Evolutionary conservation across 2,797 vertebrate genomes (phyloP), one percentile per base, ranked within the genome.

Genomic region (Heliangelus exortis): DNA sequence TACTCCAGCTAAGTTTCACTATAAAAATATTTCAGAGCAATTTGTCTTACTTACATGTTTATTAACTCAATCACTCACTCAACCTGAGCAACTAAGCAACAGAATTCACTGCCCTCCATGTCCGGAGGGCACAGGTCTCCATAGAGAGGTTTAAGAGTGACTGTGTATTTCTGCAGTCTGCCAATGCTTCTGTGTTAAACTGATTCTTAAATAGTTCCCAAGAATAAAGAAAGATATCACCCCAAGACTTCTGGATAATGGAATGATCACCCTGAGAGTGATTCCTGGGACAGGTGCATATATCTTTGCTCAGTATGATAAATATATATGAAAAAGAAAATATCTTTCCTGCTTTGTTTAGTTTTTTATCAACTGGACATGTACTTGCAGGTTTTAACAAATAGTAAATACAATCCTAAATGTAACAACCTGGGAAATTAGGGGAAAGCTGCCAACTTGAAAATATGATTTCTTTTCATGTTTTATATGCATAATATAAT

Each of bases 11-110:
- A 94, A 86, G 50, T 94, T 72, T 93, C 45, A 54, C 53, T 96
- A 63, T 94, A 90, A 97, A 97, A 96, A 91, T 95, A 96, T 92
- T 91, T 92, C 62, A 87, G 81, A 93, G 53, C 65, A 91, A 96
- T 97, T 96, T 97, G 84, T 97, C 91, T 97, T 91, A 88, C 73
- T 89, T 77, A 92, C 28, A 83, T 2, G 20, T 92, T 68, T 96
- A 62, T 95, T 90, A 84, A 55, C 36, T 87, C 55, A 63, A 83
- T 95, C 68, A 72, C 85, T 96, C 92, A 86, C 58, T 41, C 58
- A 93, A 63, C 89, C 61, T 94, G 77, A 94, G 75, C 34, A 95
- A 21, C 33, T 72, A 87, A 55, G 55, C 39, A 89, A 78, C 58
- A 79, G 26, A 96, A 93, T 89, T 95, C 71, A 45, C 29, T 94